Base-by-base conservation (phyloP, 2,113 vertebrate genomes). In the Mus pahari region DNA sequence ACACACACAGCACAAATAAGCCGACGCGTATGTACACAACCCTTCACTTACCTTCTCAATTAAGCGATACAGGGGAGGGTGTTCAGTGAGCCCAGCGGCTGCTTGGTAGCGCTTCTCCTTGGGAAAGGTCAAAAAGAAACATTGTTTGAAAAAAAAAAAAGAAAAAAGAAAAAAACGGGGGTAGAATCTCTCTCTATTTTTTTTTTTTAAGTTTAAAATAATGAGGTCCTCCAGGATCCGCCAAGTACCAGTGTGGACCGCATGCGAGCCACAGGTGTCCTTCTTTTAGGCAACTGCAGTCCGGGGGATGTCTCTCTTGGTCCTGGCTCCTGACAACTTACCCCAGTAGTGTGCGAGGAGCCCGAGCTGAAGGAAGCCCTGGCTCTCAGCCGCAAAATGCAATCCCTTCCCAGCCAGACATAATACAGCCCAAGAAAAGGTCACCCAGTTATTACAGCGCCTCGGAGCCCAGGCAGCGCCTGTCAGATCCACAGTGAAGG, bases 241-340 rank as follows among this genome's bases (percentile, higher is more conserved):
- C 98, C 97, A 97, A 98, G 98, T 97, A 97, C 98, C 97, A 97
- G 98, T 98, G 98, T 97, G 97, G 98, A 98, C 98, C 98, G 98
- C 98, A 97, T 96, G 97, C 90, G 97, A 99, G 98, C 99, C 99
- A 99, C 99, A 99, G 99, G 99, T 99, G 99, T 99, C 98, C 98
- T 98, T 96, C 98, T 97, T 98, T 98, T 97, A 98, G 98, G 95
- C 97, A 98, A 97, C 97, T 94, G 98, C 98, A 96, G 97, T 98
- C 98, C 98, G 79, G 96, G 97, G 96, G 81, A 97, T 97, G 98
- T 96, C 97, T 98, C 97, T 97, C 96, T 48, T 98, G 97, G 97
- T 98, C 97, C 97, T 92, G 98, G 98, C 97, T 98, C 98, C 77
- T 98, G 98, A 98, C 98, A 99, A 98, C 98, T 99, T 99, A 98